phyloP scores from a whole-genome alignment of 2,113 vertebrate species.

The Peromyscus californicus region DNA sequence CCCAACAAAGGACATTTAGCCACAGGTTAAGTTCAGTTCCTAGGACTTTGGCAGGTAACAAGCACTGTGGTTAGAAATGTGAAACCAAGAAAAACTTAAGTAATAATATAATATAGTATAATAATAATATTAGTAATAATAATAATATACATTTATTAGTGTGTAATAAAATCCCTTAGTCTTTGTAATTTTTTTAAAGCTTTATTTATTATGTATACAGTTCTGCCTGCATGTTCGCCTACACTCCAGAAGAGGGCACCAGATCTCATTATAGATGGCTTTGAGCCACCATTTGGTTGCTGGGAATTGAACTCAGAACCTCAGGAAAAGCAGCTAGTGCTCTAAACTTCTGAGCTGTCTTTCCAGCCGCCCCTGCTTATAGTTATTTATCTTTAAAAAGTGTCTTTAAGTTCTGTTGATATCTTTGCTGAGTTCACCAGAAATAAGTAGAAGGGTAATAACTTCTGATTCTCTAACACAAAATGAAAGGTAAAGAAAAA shows the following conservation, averaged over 20 bases:
- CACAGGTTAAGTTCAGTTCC: not conserved
- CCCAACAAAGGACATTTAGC: not conserved
- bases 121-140: not conserved
- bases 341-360: no score
- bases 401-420: not conserved
- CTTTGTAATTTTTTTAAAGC: not conserved
- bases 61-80: not conserved
- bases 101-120: not conserved
- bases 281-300: no score
- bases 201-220: no score
- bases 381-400: not conserved
- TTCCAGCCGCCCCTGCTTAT: no score
- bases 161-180: not conserved
- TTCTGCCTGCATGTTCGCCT: no score
- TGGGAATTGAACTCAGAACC: no score
- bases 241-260: no score
- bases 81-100: not conserved
- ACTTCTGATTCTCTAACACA: not conserved
- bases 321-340: no score
- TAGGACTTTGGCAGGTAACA: not conserved
- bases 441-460: conserved; percentile 40
- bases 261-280: no score
- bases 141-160: not conserved
- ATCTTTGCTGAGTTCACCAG: not conserved
- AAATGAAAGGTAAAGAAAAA: not conserved